A percentile compares a stretch with the other conserved stretches of the same genome.
These are phyloP conservation scores for Cynocephalus volans DNA, from an alignment of 2,113 vertebrate genomes.

Conservation along the genomic window DNA sequence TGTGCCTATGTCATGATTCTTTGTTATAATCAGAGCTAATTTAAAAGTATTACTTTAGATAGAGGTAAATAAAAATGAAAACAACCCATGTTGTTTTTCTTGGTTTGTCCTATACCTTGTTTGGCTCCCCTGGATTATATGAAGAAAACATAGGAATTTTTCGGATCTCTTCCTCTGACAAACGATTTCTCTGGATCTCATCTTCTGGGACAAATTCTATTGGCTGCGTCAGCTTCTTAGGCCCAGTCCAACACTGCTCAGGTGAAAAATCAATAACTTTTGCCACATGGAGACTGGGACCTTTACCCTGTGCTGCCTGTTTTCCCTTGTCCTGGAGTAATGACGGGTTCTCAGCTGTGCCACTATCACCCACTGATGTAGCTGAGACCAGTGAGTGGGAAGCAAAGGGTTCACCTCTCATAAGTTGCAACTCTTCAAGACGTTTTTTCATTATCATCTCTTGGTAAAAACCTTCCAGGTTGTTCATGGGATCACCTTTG, in stretches of 20 bases:
- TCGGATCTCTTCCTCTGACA: conserved; percentile 92
- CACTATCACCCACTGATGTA: conserved; percentile 76
- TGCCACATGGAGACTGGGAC: conserved; percentile 85
- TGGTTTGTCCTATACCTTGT: conserved; percentile 89
- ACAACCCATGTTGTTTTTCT: conserved; percentile 70
- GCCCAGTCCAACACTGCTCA: conserved; percentile 77
- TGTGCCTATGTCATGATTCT: conserved; percentile 50
- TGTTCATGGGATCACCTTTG: conserved; percentile 89
- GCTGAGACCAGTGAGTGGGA: conserved; percentile 69
- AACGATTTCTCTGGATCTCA: conserved; percentile 93
- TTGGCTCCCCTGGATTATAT: conserved; percentile 94
- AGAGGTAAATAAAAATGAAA: conserved; percentile 72
- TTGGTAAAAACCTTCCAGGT: conserved; percentile 89
- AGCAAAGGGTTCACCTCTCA: conserved; percentile 77
- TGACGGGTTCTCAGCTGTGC: conserved; percentile 75
- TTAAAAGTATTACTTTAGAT: conserved; percentile 67
- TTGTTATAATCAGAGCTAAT: conserved; percentile 70
- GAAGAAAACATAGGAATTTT: conserved; percentile 93
- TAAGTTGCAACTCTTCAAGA: conserved; percentile 81
- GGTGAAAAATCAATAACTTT: conserved; percentile 89
- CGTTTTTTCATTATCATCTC: conserved; percentile 87
- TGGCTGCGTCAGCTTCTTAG: conserved; percentile 90
- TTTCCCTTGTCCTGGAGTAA: conserved; percentile 78
- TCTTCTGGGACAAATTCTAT: conserved; percentile 92
- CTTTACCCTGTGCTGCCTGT: conserved; percentile 72